Evolutionary conservation across 2,113 vertebrate species (phyloP), one percentile per base, ranked within the genome.

Genomic region (Tenebrosternarchus preto): DNA sequence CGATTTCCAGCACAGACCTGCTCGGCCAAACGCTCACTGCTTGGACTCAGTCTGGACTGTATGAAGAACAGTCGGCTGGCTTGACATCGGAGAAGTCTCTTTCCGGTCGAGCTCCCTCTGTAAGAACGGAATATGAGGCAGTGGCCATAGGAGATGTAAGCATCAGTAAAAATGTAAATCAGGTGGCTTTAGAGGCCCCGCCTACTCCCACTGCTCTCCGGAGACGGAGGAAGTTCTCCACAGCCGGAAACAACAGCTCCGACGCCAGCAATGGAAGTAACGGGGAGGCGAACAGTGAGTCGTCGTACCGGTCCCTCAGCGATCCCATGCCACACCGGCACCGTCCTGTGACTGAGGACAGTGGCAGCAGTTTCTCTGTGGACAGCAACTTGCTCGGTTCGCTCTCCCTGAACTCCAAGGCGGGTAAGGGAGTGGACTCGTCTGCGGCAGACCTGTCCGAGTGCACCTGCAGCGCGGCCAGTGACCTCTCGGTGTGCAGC

Each of bases 371-470:
- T n/a, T 99, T 96, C 88, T 98, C 97, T 0, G 90, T 99, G 0
- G 98, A 99, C 89, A 99, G 97, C 88, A 99, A 98, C 86, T 90
- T 99, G 31, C 89, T 99, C 79, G 95, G 96, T 17, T 98, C 98
- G 0, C 86, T 99, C 57, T 96, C 96, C 0, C 83, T 98, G 77
- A 93, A 89, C 31, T 8, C 93, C 69, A 98, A 97, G 88, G 82
- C 88, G 81, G 29, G 81, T 0, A 91, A 93, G 53, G 88, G 94
- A 69, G 91, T 91, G 1, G 92, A 83, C 19, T 89, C 93, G 0
- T 82, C 89, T 0, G 39, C 89, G 15, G 86, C 92, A 0, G 82
- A 87, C 0, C 70, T 92, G 61, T 92, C 92, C 0, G 90, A 97
- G 82, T 95, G 94, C 5, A 92, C 93, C 0, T 95, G 95, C 46